Conservation (phyloP, 2,113 vertebrate genomes). For the Chloroceryle aenea region DNA sequence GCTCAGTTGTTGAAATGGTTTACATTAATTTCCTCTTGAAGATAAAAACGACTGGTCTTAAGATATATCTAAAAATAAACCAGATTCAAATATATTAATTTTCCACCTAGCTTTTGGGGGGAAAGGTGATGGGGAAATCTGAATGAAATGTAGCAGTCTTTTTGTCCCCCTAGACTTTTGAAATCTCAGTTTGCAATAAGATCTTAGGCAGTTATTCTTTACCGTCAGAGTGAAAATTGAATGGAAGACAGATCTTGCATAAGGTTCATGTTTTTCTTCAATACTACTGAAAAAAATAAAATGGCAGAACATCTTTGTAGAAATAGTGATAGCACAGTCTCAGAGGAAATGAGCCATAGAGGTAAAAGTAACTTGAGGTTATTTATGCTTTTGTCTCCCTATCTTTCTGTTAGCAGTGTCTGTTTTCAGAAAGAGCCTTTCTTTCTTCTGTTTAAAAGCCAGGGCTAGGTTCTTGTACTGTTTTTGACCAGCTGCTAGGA, state of each 20-base stretch:
- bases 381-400: background rate
- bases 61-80: background rate
- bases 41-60: background rate
- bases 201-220: background rate
- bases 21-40: background rate
- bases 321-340: background rate
- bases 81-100: background rate
- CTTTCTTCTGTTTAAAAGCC: background rate
- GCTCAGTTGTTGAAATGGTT: background rate
- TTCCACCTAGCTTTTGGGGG: background rate
- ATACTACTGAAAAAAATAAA: background rate
- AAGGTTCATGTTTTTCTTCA: background rate
- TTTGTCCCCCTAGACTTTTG: background rate
- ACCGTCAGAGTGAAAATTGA: background rate
- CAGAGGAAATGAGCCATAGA: background rate
- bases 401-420: background rate
- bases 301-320: background rate
- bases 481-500: background rate
- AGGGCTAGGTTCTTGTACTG: background rate
- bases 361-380: background rate
- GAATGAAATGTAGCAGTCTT: background rate
- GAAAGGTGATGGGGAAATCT: background rate
- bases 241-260: background rate
- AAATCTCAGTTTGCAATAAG: background rate
- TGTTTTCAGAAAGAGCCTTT: background rate